Conservation (phyloP, 2,888 invertebrate species). For the Campoplex capitator region DNA sequence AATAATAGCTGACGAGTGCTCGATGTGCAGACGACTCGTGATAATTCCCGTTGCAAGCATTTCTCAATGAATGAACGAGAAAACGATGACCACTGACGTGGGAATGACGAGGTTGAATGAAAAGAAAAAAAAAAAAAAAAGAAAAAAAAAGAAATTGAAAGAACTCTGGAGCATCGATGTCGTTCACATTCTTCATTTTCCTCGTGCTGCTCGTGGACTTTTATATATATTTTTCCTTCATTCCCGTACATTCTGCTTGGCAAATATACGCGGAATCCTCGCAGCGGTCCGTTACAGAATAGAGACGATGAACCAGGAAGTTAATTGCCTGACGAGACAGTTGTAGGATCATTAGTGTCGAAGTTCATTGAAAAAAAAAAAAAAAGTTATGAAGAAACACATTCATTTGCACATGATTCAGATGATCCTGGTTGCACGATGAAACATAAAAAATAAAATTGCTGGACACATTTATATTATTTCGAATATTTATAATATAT, state of each 20-base stretch:
- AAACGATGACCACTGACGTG: constrained; percentile 53
- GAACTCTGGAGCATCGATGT: constrained; percentile 40
- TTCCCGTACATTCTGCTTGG: constrained; percentile 6
- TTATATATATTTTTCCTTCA: constrained; percentile 34
- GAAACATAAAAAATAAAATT: too few species aligned
- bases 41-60: constrained; percentile 31
- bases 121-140: background rate
- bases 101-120: constrained; percentile 43
- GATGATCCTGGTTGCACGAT: background rate
- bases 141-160: background rate
- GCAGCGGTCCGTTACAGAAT: constrained; percentile 40
- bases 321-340: constrained; percentile 37
- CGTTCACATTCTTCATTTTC: constrained; percentile 50
- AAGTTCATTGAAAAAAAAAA: constrained; percentile 13
- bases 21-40: constrained; percentile 11
- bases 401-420: background rate
- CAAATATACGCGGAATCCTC: constrained; percentile 29
- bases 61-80: constrained; percentile 45
- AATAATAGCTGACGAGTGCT: constrained; percentile 8
- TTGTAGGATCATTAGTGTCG: constrained; percentile 27
- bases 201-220: constrained; percentile 7
- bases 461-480: too few species aligned
- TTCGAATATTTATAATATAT: too few species aligned
- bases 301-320: constrained; percentile 33
- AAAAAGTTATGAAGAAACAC: background rate